Base-by-base conservation (phyloP, 1,140 invertebrate genomes). In the Neotoxoptera formosana region DNA sequence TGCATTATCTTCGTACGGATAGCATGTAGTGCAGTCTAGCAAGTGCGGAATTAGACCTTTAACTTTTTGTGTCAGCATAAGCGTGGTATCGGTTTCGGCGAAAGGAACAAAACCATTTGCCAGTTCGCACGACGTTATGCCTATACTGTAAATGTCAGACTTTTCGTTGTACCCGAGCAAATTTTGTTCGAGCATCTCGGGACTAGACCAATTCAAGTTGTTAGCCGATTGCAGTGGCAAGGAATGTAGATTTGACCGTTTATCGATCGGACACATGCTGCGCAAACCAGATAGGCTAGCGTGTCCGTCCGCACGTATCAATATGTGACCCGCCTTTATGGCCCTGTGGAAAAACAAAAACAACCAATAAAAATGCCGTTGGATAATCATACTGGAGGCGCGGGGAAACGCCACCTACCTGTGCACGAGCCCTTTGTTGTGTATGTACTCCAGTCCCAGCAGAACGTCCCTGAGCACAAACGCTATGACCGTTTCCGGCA, bases 1-100 rank as follows among this genome's bases (percentile, higher is more conserved):
- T 94, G 94, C 94, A 94, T 90, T 81, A 84, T 90, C 83, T 91
- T 94, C 67, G 94, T 95, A 94, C 91, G 94, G 94, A 94, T 95
- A 94, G 96, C 96, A 96, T 4, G 97, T 98, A 25, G 97, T 97
- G 94, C 96, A 96, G 95, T 98, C 98, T 48, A 98, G 95, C 93
- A 98, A 95, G 93, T 97, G 96, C 41, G 98, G 98, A 23, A 96
- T 96, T 94, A 96, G 96, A 25, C 98, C 98, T 93, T 97, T 96
- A 21, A 99, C 96, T 95, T 99, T 99, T 95, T 98, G 98, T 7
- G 98, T 97, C 88, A 98, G 96, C 98, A 99, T 98, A 94, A 98
- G 96, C 1, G 98, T 98, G 53, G 97, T 97, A 45, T 97, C 96
- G 94, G 98, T 97, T 94, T 98, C 97, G 45, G 96, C 96, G 95